Conservation (phyloP, 1,140 invertebrate genomes). For the Hylyphantes graminicola region DNA sequence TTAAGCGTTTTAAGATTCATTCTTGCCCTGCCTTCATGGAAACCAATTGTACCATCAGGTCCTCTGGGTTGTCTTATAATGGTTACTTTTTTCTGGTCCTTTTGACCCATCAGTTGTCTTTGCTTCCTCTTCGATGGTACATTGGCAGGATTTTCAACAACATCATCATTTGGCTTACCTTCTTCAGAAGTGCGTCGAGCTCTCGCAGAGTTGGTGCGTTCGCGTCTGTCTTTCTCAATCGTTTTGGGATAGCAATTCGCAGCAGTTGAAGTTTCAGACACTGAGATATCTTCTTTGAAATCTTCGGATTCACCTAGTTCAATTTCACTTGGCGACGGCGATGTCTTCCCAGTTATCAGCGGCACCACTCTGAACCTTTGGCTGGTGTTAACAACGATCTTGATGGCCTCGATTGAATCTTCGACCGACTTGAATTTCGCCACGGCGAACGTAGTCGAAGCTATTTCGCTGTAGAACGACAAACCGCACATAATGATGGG, state of each 20-base stretch:
- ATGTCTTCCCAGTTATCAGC: neutral
- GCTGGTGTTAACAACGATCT: neutral
- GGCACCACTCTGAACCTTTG: neutral
- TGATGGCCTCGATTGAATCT: neutral
- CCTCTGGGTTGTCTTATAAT: constrained; percentile 81
- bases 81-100: constrained; percentile 65
- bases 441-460: constrained; percentile 74
- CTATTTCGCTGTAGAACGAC: neutral
- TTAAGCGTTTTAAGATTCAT: constrained; percentile 10
- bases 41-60: constrained; percentile 87
- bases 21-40: constrained; percentile 66
- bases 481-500: neutral
- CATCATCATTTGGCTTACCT: neutral
- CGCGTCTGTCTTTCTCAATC: neutral
- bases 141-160: neutral
- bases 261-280: neutral
- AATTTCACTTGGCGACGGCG: neutral
- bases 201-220: neutral
- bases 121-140: neutral
- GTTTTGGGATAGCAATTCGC: neutral
- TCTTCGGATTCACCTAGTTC: neutral
- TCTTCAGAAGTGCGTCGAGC: neutral
- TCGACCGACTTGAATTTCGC: constrained; percentile 74
- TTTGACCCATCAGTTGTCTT: neutral
- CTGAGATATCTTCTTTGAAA: neutral